These are phyloP conservation scores for Campylomormyrus tamandua DNA, from an alignment of 2,113 vertebrate genomes.

Conservation along the genomic window DNA sequence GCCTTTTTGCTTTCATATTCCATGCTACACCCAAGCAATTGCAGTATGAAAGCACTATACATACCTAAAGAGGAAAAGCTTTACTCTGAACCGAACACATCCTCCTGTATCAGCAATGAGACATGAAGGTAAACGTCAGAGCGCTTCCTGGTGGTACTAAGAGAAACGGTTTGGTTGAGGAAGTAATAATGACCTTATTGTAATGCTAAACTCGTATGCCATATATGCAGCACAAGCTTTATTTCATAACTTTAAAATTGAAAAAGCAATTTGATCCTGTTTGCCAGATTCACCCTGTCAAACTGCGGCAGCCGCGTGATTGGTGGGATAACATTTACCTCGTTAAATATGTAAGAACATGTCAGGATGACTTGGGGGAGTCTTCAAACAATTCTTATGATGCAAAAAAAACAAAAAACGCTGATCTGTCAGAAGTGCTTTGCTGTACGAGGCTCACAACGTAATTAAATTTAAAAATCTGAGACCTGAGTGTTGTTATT, in stretches of 20 bases:
- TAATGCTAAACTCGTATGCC: background rate
- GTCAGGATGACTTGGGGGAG: slow-evolving; percentile 24
- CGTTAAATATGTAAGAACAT: slow-evolving; percentile 48
- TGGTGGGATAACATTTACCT: slow-evolving; percentile 45
- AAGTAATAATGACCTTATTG: background rate
- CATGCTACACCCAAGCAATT: background rate
- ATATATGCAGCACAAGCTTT: background rate
- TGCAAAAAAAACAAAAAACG: background rate
- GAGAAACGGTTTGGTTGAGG: background rate
- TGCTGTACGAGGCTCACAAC: background rate
- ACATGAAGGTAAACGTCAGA: background rate
- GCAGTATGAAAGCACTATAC: background rate
- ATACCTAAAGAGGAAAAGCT: background rate
- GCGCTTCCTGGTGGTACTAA: background rate
- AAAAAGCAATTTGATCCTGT: slow-evolving; percentile 36
- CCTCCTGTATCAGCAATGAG: background rate
- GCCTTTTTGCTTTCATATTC: background rate
- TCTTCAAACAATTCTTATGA: slow-evolving; percentile 27
- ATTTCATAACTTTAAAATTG: slow-evolving; percentile 32
- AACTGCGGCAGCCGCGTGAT: slow-evolving; percentile 31
- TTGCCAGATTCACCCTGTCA: slow-evolving; percentile 25
- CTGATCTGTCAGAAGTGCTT: slow-evolving; percentile 5
- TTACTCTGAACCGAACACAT: background rate
- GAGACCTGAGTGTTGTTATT: background rate
- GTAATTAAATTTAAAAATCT: slow-evolving; percentile 6